A percentile compares a stretch with the other conserved stretches of the same genome.
Conservation (phyloP, 2,113 vertebrate species). For the Sciurus niger region DNA sequence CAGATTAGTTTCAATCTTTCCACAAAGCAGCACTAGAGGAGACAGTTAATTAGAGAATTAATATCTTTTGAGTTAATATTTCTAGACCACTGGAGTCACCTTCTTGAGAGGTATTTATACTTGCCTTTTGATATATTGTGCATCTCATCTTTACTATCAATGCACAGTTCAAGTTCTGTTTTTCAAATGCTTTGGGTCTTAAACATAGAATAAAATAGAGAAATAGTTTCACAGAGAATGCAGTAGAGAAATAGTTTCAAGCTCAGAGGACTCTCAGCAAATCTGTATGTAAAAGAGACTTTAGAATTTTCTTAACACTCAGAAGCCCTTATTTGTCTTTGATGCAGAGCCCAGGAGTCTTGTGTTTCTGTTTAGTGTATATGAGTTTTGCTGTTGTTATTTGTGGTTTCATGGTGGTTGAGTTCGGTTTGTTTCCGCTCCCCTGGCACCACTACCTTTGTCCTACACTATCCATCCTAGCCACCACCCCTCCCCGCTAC, state of each 20-base stretch:
- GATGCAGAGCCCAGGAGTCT: neutral
- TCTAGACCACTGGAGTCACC: neutral
- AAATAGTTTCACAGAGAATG: neutral
- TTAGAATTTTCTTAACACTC: neutral
- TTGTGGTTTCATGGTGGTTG: neutral
- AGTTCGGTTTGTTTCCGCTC: neutral
- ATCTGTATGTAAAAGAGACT: neutral
- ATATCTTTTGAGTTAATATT: neutral
- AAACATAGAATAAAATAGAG: neutral
- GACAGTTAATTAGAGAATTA: neutral
- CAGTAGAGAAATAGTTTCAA: neutral
- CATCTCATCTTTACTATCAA: neutral
- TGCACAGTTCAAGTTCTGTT: neutral
- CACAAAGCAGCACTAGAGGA: neutral
- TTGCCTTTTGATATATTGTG: neutral
- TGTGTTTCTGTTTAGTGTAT: neutral
- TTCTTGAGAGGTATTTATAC: neutral
- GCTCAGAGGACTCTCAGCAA: neutral
- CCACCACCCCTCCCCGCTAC: neutral
- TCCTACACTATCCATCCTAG: neutral
- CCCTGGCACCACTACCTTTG: neutral
- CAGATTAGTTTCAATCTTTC: neutral
- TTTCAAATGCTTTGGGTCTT: neutral
- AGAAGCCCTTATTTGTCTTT: neutral
- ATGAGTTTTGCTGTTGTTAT: neutral